These are phyloP conservation scores for Protaetia brevitarsis DNA, from an alignment of 1,140 invertebrate species.

Conservation along the genomic window DNA sequence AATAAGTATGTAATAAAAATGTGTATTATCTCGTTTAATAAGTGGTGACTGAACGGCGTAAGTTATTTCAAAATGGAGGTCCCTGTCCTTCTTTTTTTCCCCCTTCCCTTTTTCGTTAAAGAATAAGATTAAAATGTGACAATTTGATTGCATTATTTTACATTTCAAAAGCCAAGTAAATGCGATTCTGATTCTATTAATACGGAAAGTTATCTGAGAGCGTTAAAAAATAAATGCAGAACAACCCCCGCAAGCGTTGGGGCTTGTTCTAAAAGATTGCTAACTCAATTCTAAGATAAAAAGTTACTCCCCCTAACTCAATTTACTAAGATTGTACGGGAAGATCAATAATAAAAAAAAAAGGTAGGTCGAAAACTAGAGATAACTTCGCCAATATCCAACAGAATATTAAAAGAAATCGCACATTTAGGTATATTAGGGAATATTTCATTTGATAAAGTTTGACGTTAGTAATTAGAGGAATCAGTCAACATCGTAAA, in stretches of 20 bases:
- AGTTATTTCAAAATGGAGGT: no score
- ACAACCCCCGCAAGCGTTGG: background rate
- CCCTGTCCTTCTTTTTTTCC: no score
- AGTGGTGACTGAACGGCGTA: no score
- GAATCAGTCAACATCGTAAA: no score
- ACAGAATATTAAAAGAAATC: background rate
- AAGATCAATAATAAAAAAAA: background rate
- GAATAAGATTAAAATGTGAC: no score
- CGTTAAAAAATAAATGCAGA: background rate
- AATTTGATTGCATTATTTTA: no score
- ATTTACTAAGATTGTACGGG: background rate
- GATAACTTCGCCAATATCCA: background rate
- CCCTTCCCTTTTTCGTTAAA: no score
- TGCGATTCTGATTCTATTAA: background rate
- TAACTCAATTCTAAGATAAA: conserved; percentile 14
- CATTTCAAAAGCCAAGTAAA: background rate
- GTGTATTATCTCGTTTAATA: no score
- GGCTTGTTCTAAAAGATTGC: background rate
- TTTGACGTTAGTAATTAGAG: no score
- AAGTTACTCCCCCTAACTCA: background rate
- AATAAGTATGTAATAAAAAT: no score
- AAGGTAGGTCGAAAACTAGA: background rate
- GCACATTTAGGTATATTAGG: background rate
- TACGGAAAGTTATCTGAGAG: background rate
- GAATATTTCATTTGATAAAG: no score